Conservation (phyloP, 53 echinoderm and acorn worm species). For the Temnopleurus reevesii region DNA sequence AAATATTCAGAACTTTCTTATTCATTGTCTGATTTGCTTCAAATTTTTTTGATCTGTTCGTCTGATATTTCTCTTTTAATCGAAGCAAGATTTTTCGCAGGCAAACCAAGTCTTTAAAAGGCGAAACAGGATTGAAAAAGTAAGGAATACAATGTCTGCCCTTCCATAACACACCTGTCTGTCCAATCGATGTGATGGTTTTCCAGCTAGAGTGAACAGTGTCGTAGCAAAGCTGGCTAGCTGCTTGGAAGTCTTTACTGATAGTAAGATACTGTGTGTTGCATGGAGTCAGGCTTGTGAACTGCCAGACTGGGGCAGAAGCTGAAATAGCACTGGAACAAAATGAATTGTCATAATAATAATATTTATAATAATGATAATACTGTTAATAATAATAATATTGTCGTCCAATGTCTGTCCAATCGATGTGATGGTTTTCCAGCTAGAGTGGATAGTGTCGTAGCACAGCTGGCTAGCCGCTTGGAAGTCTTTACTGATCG, state of each 20-base stretch:
- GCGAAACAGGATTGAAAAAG: too few species aligned
- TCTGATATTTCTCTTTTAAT: too few species aligned
- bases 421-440: slow-evolving; percentile 72
- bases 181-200: slow-evolving; percentile 62
- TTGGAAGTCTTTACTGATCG: slow-evolving; percentile 83
- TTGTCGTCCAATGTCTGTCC: too few species aligned
- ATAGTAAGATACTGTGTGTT: slow-evolving; percentile 57
- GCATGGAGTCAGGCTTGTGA: slow-evolving; percentile 69
- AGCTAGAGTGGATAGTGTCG: slow-evolving; percentile 67
- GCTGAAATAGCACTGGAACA: slow-evolving; percentile 73
- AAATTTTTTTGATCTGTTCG: too few species aligned
- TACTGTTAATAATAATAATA: too few species aligned
- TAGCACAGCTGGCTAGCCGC: slow-evolving; percentile 66
- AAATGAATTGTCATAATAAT: too few species aligned
- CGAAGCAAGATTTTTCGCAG: too few species aligned
- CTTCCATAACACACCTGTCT: slow-evolving; percentile 52
- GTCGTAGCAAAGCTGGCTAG: slow-evolving; percentile 68
- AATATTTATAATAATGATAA: too few species aligned
- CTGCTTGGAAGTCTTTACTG: slow-evolving; percentile 79
- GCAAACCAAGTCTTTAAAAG: too few species aligned
- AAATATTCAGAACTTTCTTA: too few species aligned
- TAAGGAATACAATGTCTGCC: too few species aligned
- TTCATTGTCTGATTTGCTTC: too few species aligned
- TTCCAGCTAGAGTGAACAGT: slow-evolving; percentile 78
- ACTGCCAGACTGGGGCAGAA: slow-evolving; percentile 97